Evolutionary conservation across 1,140 invertebrate genomes (phyloP).

Genomic region (Trichonephila clavata): DNA sequence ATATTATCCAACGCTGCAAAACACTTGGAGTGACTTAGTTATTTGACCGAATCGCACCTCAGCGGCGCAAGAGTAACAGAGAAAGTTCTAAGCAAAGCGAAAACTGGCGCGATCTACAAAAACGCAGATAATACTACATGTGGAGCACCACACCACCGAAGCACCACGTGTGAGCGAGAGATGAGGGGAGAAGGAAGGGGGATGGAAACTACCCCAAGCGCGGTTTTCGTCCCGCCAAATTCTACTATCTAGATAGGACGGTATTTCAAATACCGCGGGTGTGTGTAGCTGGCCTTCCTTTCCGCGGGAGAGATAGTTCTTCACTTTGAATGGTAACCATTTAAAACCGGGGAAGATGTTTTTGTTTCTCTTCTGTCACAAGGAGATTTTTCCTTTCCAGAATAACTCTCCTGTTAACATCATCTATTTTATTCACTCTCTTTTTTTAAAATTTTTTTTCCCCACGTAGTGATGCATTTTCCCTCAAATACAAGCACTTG

Average conservation of each 20-base stretch:
- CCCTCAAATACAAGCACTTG: too few relatives aligned
- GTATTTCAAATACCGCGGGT: slow-evolving; percentile 34
- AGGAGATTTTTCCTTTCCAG: background rate
- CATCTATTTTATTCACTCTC: background rate
- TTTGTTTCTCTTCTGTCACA: slow-evolving; percentile 25
- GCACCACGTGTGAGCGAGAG: slow-evolving; percentile 7
- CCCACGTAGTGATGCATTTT: too few relatives aligned
- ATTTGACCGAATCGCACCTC: background rate
- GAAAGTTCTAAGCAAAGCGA: background rate
- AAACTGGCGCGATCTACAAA: slow-evolving; percentile 31
- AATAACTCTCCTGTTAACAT: background rate
- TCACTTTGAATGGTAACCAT: slow-evolving; percentile 22
- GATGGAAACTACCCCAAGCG: slow-evolving; percentile 1
- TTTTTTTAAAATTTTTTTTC: background rate
- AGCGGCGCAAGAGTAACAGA: background rate
- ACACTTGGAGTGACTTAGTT: background rate
- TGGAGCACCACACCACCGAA: background rate
- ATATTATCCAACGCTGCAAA: background rate
- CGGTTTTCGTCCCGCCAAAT: slow-evolving; percentile 24
- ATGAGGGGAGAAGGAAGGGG: background rate
- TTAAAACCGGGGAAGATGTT: background rate
- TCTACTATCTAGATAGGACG: slow-evolving; percentile 6
- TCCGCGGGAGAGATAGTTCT: slow-evolving; percentile 19
- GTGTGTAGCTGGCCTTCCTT: slow-evolving; percentile 3
- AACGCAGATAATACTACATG: slow-evolving; percentile 28